These are phyloP conservation scores for Holacanthus passer DNA, from an alignment of 2,113 vertebrate species.

Conservation along the genomic window DNA sequence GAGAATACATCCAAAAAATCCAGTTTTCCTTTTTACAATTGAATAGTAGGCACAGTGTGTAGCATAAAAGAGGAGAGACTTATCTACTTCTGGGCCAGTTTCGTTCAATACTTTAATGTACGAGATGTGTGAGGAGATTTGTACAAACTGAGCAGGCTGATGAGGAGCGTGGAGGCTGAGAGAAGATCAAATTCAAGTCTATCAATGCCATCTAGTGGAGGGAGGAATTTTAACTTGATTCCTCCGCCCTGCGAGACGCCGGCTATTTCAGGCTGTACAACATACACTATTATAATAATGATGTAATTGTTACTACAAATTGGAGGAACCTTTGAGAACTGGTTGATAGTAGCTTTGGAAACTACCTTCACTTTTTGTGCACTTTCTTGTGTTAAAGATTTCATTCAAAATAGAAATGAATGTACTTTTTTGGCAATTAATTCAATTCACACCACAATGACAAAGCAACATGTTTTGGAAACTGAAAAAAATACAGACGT, in stretches of 20 bases:
- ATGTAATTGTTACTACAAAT: background rate
- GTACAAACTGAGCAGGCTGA: background rate
- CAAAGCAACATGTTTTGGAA: background rate
- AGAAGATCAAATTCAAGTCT: constrained; percentile 48
- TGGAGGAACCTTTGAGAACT: background rate
- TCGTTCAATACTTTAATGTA: background rate
- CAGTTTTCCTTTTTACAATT: background rate
- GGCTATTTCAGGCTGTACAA: background rate
- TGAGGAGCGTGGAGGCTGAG: background rate
- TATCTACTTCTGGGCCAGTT: background rate
- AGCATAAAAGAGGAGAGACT: background rate
- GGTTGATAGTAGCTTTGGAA: background rate
- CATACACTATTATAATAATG: background rate
- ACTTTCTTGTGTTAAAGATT: background rate
- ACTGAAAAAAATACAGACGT: too few relatives aligned
- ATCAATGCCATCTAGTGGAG: constrained; percentile 80
- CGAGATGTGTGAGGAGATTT: background rate
- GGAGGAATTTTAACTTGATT: background rate
- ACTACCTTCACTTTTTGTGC: background rate
- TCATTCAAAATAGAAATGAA: background rate
- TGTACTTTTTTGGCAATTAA: too few relatives aligned
- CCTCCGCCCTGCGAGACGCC: background rate
- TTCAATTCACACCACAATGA: background rate
- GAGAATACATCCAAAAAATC: background rate
- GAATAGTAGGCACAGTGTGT: background rate